Evolutionary conservation across 2,113 vertebrate species (phyloP), one percentile per base, ranked within the genome.

Genomic region (Salvelinus sp.): DNA sequence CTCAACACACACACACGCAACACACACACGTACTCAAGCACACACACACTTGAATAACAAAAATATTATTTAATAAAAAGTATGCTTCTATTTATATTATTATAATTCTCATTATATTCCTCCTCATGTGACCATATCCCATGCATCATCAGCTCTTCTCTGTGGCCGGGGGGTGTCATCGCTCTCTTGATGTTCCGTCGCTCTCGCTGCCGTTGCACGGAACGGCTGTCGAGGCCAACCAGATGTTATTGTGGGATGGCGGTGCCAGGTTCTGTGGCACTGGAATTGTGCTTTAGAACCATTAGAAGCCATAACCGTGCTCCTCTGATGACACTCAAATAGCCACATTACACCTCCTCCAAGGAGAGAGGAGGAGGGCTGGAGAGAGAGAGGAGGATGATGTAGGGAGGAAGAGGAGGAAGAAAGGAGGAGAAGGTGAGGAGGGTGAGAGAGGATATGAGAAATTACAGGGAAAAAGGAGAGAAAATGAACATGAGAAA

Each of bases 291-390:
- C 92, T 93, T 93, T 89, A 92, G 91, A 93, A 91, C 92, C 93
- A 93, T 93, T 93, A 94, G 12, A 50, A 16, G 48, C 12, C 48
- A 16, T 54, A 54, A 54, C 86, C 82, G 86, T 84, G 84, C 90
- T 90, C 90, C 89, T 91, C 91, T 94, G 93, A 93, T 93, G 92
- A 92, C 90, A 92, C 92, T 93, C 92, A 93, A 93, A 94, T 94
- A 93, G 93, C 93, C 93, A 93, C 93, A 94, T 94, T 94, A 94
- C 92, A 92, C 90, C 82, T 92, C 90, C 91, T 44, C 9, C 38
- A 10, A 44, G 9, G 9, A 44, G 9, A 10, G 92, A 93, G 88
- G 88, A 89, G 89, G 82, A 78, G 75, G 1, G 33, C 5, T 33
- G 9, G 2, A 44, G 9, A 2, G 92, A 93, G 88, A 60, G 72